phyloP scores from a whole-genome alignment of 2,113 vertebrate genomes.

The Chaenogobius annularis region DNA sequence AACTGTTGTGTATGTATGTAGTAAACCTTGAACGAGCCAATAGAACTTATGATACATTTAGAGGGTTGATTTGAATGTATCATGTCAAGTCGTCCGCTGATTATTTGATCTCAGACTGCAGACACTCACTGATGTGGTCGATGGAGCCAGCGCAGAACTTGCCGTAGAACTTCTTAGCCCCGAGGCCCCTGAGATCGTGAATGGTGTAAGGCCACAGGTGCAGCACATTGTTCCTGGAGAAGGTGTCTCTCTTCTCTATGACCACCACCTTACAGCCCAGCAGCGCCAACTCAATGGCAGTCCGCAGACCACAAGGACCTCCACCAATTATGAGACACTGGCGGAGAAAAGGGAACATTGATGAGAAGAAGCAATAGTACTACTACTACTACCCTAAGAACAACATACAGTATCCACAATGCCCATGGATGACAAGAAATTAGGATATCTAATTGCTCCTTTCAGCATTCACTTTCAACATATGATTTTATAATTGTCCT shows the following conservation, averaged over 20 bases:
- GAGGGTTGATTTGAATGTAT: not conserved
- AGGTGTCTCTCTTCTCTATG: conserved; percentile 94
- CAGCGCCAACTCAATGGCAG: conserved; percentile 92
- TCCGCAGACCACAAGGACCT: conserved; percentile 91
- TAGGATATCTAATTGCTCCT: too few relatives aligned
- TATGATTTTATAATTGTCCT: too few relatives aligned
- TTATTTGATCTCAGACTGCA: not conserved
- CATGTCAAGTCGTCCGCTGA: not conserved
- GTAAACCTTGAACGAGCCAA: not conserved
- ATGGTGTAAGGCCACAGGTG: conserved; percentile 99
- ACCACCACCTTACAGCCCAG: conserved; percentile 93
- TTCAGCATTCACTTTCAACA: too few relatives aligned
- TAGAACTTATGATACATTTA: not conserved
- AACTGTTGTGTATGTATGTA: not conserved
- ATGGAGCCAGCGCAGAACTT: conserved; percentile 97
- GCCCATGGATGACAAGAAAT: too few relatives aligned
- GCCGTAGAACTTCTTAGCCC: conserved; percentile 97
- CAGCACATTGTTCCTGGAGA: conserved; percentile 96
- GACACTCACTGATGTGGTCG: conserved; percentile 95
- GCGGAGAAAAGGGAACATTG: not conserved
- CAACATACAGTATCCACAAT: too few relatives aligned
- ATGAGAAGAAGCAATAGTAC: not conserved
- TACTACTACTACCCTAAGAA: too few relatives aligned
- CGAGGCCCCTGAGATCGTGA: conserved; percentile 90
- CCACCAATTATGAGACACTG: conserved; percentile 95